Base-by-base conservation (phyloP, 2,113 vertebrate species). In the Datnioides undecimradiatus region DNA sequence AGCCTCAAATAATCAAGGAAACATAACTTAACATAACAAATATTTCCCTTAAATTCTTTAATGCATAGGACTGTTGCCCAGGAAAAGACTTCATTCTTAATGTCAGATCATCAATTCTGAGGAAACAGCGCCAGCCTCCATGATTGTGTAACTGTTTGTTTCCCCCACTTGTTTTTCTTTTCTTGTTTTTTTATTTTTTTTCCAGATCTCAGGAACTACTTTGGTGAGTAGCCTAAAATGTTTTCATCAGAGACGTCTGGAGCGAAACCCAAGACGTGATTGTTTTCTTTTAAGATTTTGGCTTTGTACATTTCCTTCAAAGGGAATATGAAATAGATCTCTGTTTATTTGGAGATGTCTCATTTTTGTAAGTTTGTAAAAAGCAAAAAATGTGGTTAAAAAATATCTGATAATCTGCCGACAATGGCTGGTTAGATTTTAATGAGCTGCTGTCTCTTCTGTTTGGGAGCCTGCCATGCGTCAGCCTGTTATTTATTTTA, bases 401-500 rank as follows among this genome's bases (percentile, higher is more conserved):
- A 29, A 77, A 60, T 40, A 7, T 23, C 2, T 27, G 49, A 46
- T n/a, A 70, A 67, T 25, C 7, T 27, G 5, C 40, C 16, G 54
- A 8, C 27, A 36, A 16, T 12, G 51, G 7, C 64, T 48, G 45
- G 45, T 48, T 43, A 31, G 51, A 58, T 63, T 76, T 70, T 64
- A 85, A 82, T 74, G 64, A 76, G 59, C 27, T 7, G 62, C 59
- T 75, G 34, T 68, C 41, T 86, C 65, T 66, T 49, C 58, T 57
- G 33, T 54, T 70, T 83, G 73, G 62, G 64, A 67, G 84, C 27
- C 74, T 86, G 88, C 78, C 86, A 79, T 89, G 80, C 62, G 55
- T 87, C 83, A 88, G 82, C 77, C 65, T 60, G 80, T 76, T 84
- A 87, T 88, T 91, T 87, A 79, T 87, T 70, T 87, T 69, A 70